Base-by-base conservation (phyloP, 2,888 invertebrate genomes). In the Dascillus cervinus region DNA sequence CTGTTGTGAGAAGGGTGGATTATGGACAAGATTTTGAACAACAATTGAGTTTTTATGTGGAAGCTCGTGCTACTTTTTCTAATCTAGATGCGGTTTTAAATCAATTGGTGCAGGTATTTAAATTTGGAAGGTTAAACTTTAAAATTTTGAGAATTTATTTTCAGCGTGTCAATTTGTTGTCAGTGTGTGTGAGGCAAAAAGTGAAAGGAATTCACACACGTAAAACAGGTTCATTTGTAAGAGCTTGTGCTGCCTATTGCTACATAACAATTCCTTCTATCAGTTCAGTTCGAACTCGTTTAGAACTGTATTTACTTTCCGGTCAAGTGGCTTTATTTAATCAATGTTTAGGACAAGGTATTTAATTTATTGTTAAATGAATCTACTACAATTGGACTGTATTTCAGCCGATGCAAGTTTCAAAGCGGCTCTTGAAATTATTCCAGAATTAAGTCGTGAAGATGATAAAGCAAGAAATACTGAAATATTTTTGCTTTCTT, bases 201-300 rank as follows among this genome's bases (percentile, higher is more conserved):
- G 78, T 85, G 3, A 76, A 77, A 43, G 82, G 83, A 2, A 75
- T 79, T 52, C 86, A 87, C 52, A 81, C 82, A 1, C 71, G 79
- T 39, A 84, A 85, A 62, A 88, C 88, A 2, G 79, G 81, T 8
- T 82, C 88, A 49, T 86, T 94, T 69, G 85, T 88, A 14, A 79
- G 89, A 55, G 95, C 96, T 2, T 96, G 96, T 68, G 83, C 89
- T 23, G 96, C 97, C 0, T 97, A 89, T 67, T 84, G 86, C 63
- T 96, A 84, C 65, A 94, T 97, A 40, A 96, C 96, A 4, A 87
- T 94, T 59, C 97, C 97, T n/a, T 95, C 95, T 8, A 77, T 97
- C 57, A 77, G 74, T 49, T 83, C 84, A 37, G 73, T 82, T n/a
- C 77, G 82, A 37, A 72, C 77, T 12, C 77, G 85, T 55, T 74